Conservation (phyloP, 2,113 vertebrate species). For the Anolis sagrei region DNA sequence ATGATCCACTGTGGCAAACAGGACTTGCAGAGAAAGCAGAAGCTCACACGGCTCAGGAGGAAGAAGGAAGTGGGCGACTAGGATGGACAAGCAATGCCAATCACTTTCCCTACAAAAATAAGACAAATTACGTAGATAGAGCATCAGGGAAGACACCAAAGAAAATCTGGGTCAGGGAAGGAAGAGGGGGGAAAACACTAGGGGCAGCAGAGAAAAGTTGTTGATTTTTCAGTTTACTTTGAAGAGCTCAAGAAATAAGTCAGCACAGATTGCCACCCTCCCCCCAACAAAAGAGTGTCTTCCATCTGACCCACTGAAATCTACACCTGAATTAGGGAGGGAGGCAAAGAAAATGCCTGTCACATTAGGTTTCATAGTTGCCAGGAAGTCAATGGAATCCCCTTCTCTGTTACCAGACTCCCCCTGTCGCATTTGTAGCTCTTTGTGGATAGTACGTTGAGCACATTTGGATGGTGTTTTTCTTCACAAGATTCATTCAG, state of each 20-base stretch:
- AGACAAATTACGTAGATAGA: conserved; percentile 13
- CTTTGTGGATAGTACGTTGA: not conserved
- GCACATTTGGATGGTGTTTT: too few species aligned
- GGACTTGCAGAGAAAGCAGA: conserved; percentile 12
- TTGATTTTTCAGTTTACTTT: not conserved
- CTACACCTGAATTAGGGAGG: too few species aligned
- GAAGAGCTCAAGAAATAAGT: not conserved
- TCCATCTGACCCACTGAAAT: not conserved
- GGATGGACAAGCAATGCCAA: not conserved
- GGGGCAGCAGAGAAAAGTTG: not conserved
- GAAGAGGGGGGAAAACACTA: fast-evolving
- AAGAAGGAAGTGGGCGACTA: not conserved
- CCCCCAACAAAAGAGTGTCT: not conserved
- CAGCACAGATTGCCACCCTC: not conserved
- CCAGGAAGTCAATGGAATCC: not conserved
- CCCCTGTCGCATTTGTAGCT: not conserved
- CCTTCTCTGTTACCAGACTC: not conserved
- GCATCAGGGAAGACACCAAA: not conserved
- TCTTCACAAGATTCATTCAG: too few species aligned
- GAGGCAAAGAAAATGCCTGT: not conserved
- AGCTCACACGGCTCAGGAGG: conserved; percentile 38
- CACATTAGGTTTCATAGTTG: not conserved
- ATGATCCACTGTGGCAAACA: conserved; percentile 61
- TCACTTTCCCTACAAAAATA: conserved; percentile 6
- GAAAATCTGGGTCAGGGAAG: conserved; percentile 12